Percentiles rank a stretch among this genome's conserved stretches.
Conservation (phyloP, 2,888 invertebrate species). For the Apamea monoglypha region DNA sequence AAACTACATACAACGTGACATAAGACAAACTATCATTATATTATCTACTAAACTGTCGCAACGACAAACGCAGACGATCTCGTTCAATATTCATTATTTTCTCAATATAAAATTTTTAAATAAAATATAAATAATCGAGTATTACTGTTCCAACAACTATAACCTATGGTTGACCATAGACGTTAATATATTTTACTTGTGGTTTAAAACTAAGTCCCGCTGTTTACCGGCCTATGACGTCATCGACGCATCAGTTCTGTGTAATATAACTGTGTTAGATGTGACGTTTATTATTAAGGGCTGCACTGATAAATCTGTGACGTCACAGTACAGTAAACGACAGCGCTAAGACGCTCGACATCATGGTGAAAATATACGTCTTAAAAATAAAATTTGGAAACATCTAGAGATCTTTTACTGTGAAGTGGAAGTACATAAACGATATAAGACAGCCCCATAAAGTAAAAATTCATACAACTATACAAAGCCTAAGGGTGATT, state of each 20-base stretch:
- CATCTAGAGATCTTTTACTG: slow-evolving; percentile 83
- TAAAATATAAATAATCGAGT: slow-evolving; percentile 90
- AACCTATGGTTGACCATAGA: slow-evolving; percentile 87
- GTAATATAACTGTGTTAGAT: slow-evolving; percentile 7
- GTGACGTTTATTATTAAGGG: slow-evolving; percentile 25
- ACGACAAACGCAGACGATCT: slow-evolving; percentile 83
- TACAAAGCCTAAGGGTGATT: slow-evolving; percentile 76
- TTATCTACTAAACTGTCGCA: slow-evolving; percentile 80
- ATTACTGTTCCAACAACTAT: slow-evolving; percentile 88
- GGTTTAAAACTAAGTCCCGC: slow-evolving; percentile 74
- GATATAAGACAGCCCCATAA: slow-evolving; percentile 67
- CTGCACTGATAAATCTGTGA: slow-evolving; percentile 44
- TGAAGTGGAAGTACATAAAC: slow-evolving; percentile 79
- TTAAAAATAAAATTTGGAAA: slow-evolving; percentile 79
- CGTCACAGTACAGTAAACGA: slow-evolving; percentile 62
- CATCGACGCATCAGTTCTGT: slow-evolving; percentile 28
- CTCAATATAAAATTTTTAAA: slow-evolving; percentile 84
- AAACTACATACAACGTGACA: slow-evolving; percentile 86
- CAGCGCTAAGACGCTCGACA: slow-evolving; percentile 67
- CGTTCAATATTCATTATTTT: slow-evolving; percentile 81
- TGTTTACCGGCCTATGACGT: slow-evolving; percentile 60
- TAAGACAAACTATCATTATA: slow-evolving; percentile 80
- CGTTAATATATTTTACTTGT: slow-evolving; percentile 78
- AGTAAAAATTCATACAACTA: slow-evolving; percentile 74
- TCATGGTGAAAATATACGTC: slow-evolving; percentile 71